Percentiles rank a stretch among this genome's conserved stretches.
Conservation (phyloP, 1,140 invertebrate genomes). For the Procambarus clarkii region DNA sequence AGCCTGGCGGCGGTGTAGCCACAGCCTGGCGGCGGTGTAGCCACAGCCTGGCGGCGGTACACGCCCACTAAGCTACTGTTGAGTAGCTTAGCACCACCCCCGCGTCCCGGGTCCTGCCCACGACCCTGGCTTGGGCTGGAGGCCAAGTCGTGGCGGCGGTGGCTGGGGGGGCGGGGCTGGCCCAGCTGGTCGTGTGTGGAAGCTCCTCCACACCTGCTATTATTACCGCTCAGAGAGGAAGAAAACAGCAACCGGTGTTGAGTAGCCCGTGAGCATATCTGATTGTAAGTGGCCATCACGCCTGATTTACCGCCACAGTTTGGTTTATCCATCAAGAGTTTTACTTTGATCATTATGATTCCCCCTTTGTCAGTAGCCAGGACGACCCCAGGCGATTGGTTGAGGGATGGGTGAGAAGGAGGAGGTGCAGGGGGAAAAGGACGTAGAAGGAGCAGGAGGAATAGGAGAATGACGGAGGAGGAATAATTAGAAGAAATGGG, state of each 20-base stretch:
- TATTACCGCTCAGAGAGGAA: slow-evolving; percentile 29
- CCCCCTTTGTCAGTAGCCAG: background rate
- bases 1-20: too few species aligned
- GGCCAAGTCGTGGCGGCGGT: slow-evolving; percentile 13
- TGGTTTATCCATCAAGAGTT: slow-evolving; percentile 1
- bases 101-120: slow-evolving; percentile 25
- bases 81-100: slow-evolving; percentile 10
- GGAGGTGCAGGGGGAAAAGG: too few species aligned
- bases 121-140: slow-evolving; percentile 20
- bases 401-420: too few species aligned
- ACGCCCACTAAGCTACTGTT: slow-evolving; percentile 23
- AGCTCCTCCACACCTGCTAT: slow-evolving; percentile 27
- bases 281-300: slow-evolving; percentile 16
- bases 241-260: slow-evolving; percentile 41
- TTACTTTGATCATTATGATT: slow-evolving; percentile 31
- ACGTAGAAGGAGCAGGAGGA: too few species aligned
- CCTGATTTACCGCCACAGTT: slow-evolving; percentile 18
- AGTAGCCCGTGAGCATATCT: slow-evolving; percentile 29
- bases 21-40: too few species aligned
- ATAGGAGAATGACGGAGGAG: too few species aligned
- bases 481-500: too few species aligned
- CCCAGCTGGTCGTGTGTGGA: slow-evolving; percentile 20
- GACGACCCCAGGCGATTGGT: too few species aligned
- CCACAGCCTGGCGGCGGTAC: background rate
- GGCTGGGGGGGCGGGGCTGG: slow-evolving; percentile 5